These are phyloP conservation scores for Agrotis ipsilon DNA, from an alignment of 2,888 invertebrate species.

Conservation along the genomic window DNA sequence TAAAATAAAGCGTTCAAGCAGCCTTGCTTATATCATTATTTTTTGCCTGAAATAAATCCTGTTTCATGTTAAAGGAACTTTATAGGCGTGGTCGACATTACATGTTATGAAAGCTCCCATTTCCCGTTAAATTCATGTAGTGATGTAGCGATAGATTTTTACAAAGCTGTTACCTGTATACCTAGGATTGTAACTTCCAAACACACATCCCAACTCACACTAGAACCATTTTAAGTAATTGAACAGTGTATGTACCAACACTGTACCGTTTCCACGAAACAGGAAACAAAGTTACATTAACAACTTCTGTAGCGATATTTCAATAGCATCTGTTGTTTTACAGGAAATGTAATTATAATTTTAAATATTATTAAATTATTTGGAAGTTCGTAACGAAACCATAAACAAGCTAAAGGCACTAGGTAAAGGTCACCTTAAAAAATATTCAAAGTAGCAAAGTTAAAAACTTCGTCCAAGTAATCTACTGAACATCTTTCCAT, in stretches of 20 bases:
- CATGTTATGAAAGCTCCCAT: slow-evolving; percentile 21
- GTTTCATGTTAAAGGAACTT: slow-evolving; percentile 2
- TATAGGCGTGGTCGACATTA: slow-evolving; percentile 7
- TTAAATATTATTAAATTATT: not conserved
- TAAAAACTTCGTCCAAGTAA: slow-evolving; percentile 7
- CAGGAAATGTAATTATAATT: slow-evolving; percentile 29
- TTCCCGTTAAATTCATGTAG: slow-evolving; percentile 16
- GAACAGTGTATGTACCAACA: not conserved
- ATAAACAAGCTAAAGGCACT: slow-evolving; percentile 5
- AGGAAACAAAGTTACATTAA: slow-evolving; percentile 9
- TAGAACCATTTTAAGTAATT: slow-evolving; percentile 16
- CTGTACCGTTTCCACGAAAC: slow-evolving; percentile 12
- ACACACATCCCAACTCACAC: not conserved
- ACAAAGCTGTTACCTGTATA: not conserved
- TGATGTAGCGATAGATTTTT: slow-evolving; percentile 17
- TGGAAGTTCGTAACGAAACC: not conserved
- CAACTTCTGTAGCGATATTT: slow-evolving; percentile 13
- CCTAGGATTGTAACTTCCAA: not conserved
- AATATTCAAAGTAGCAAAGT: slow-evolving; percentile 1
- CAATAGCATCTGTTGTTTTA: slow-evolving; percentile 5
- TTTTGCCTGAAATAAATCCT: not conserved
- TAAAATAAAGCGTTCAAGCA: not conserved
- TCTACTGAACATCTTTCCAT: slow-evolving; percentile 9
- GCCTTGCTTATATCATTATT: not conserved
- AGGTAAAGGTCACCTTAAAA: not conserved